Conservation (phyloP, 2,113 vertebrate species). For the Lonchura striata region DNA sequence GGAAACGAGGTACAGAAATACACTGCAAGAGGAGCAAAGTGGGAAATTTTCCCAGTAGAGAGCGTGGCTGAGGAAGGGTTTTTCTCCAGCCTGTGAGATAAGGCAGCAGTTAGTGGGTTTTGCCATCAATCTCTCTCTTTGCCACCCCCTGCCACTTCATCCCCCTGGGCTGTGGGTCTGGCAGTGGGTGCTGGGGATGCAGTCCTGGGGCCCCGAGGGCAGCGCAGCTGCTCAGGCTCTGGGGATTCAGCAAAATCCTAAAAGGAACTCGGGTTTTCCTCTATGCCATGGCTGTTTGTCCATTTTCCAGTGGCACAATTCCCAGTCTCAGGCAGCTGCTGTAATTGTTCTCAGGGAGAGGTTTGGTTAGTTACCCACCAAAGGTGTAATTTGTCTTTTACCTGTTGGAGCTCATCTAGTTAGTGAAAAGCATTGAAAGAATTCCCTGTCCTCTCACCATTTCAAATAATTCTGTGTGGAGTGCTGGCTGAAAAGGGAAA, state of each 20-base stretch:
- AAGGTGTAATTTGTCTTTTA: slow-evolving; percentile 20
- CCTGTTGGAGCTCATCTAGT: neutral
- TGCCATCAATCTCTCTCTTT: accelerated
- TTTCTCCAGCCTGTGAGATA: neutral
- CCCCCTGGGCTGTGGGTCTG: neutral
- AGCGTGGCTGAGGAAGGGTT: neutral
- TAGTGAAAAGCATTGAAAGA: neutral
- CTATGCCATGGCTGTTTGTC: neutral
- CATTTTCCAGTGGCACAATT: neutral
- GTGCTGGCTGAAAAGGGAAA: neutral
- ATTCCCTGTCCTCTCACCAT: neutral
- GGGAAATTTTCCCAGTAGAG: neutral
- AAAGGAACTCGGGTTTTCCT: neutral
- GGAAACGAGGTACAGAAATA: neutral
- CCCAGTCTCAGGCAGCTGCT: neutral
- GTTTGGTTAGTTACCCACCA: neutral
- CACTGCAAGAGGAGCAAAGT: neutral
- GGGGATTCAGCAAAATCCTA: neutral
- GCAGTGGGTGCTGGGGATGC: accelerated
- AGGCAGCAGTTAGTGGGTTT: neutral
- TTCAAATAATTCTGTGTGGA: neutral
- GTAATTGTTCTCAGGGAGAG: neutral
- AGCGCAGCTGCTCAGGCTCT: neutral
- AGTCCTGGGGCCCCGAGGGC: accelerated
- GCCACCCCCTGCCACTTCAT: neutral